These are phyloP conservation scores for Anoplolepis gracilipes DNA, from an alignment of 1,140 invertebrate species.

Conservation along the genomic window DNA sequence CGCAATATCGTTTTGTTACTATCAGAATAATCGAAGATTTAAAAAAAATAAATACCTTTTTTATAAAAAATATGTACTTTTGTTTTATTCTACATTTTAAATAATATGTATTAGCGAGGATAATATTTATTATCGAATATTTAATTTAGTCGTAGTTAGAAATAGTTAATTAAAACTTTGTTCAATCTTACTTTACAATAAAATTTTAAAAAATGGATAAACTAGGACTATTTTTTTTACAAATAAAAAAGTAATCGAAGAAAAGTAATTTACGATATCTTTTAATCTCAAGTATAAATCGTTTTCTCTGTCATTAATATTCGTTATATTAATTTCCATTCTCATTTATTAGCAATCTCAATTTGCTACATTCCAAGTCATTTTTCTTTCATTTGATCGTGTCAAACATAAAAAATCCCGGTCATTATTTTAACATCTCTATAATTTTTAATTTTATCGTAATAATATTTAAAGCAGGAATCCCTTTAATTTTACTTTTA, in stretches of 20 bases:
- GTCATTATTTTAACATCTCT: conserved; percentile 4
- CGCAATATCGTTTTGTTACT: neutral
- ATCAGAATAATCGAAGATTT: neutral
- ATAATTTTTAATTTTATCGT: conserved; percentile 18
- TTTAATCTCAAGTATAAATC: neutral
- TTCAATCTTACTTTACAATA: neutral
- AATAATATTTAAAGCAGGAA: neutral
- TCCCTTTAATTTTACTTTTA: neutral
- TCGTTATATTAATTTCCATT: neutral
- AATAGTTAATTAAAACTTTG: neutral
- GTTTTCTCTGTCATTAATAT: conserved; percentile 15
- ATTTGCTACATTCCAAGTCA: neutral
- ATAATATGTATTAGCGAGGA: too few species aligned
- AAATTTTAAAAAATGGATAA: neutral
- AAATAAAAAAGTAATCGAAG: neutral
- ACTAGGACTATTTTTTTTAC: neutral
- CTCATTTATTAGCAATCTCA: neutral
- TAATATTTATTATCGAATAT: too few species aligned
- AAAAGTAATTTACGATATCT: neutral
- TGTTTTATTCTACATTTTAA: too few species aligned
- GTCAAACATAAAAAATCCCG: neutral
- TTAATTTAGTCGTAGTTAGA: neutral
- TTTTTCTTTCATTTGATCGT: neutral
- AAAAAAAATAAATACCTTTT: neutral
- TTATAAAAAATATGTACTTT: too few species aligned